Conservation (phyloP, 2,797 vertebrate species). For the Epinephelus malabaricus region DNA sequence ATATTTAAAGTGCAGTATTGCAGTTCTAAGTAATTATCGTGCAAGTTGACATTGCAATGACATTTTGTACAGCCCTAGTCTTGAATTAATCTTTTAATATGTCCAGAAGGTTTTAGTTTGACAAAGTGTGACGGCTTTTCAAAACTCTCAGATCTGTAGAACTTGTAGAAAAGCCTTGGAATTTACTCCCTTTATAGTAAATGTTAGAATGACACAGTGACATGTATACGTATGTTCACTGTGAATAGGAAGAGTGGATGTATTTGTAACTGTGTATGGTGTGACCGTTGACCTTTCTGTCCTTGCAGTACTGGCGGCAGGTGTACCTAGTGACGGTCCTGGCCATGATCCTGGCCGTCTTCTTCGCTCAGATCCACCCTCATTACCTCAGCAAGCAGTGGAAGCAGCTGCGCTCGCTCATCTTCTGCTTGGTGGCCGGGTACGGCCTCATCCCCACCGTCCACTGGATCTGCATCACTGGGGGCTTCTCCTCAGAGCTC, state of each 20-base stretch:
- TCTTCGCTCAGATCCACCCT: slow-evolving; percentile 97
- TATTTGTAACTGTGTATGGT: background rate
- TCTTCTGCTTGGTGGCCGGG: slow-evolving; percentile 92
- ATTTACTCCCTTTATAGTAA: too few species aligned
- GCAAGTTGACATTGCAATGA: too few species aligned
- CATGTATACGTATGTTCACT: too few species aligned
- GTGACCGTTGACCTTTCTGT: slow-evolving; percentile 9
- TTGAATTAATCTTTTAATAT: too few species aligned
- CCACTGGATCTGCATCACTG: slow-evolving; percentile 96
- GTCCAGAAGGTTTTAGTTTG: too few species aligned
- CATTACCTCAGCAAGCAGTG: slow-evolving; percentile 95
- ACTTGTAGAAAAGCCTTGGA: too few species aligned
- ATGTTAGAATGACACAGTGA: too few species aligned
- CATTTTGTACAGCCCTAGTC: too few species aligned
- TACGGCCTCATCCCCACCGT: slow-evolving; percentile 94
- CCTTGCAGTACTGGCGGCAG: slow-evolving; percentile 94
- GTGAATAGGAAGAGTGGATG: background rate
- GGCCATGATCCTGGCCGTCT: slow-evolving; percentile 95
- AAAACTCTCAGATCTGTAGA: too few species aligned
- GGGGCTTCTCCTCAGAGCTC: slow-evolving; percentile 90
- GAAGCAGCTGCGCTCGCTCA: slow-evolving; percentile 92
- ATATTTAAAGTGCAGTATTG: too few species aligned
- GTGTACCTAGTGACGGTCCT: slow-evolving; percentile 95
- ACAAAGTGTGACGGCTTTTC: too few species aligned
- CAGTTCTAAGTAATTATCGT: too few species aligned